These are phyloP conservation scores for Crambe crambe DNA, from an alignment of 37 sponge, comb jelly and placozoan genomes.

Conservation along the genomic window DNA sequence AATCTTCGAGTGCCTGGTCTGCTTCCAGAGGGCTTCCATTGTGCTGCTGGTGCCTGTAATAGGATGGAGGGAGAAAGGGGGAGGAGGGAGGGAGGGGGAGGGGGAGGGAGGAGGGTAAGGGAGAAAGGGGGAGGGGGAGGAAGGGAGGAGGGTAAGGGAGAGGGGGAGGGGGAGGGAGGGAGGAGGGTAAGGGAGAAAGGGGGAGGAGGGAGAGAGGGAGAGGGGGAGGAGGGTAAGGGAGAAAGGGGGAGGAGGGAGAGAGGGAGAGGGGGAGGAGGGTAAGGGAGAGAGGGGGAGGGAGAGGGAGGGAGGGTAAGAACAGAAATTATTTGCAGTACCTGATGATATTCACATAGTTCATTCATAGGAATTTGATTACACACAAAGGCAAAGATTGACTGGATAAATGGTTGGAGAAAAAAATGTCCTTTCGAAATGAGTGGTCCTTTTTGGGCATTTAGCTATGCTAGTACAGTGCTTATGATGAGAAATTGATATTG, in stretches of 20 bases:
- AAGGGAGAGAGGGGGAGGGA: background rate
- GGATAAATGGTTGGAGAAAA: too few relatives aligned
- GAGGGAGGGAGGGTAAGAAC: slow-evolving; percentile 12
- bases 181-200: background rate
- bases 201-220: background rate
- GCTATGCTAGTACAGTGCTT: too few relatives aligned
- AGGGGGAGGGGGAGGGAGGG: background rate
- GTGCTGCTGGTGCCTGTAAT: too few relatives aligned
- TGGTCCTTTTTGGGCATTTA: too few relatives aligned
- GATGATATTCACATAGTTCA: too few relatives aligned
- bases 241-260: slow-evolving; percentile 2
- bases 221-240: background rate
- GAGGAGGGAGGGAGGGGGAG: background rate
- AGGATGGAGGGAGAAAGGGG: too few relatives aligned
- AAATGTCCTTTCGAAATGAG: too few relatives aligned
- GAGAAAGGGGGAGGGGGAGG: background rate
- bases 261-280: background rate
- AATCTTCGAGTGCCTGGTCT: slow-evolving; percentile 11
- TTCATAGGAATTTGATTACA: too few relatives aligned
- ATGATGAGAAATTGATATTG: too few relatives aligned
- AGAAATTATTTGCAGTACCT: too few relatives aligned
- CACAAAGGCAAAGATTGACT: too few relatives aligned
- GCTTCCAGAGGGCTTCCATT: background rate
- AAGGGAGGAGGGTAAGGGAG: background rate
- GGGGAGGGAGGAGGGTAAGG: background rate